phyloP scores from a whole-genome alignment of 2,113 vertebrate genomes.

The Uria aalge region DNA sequence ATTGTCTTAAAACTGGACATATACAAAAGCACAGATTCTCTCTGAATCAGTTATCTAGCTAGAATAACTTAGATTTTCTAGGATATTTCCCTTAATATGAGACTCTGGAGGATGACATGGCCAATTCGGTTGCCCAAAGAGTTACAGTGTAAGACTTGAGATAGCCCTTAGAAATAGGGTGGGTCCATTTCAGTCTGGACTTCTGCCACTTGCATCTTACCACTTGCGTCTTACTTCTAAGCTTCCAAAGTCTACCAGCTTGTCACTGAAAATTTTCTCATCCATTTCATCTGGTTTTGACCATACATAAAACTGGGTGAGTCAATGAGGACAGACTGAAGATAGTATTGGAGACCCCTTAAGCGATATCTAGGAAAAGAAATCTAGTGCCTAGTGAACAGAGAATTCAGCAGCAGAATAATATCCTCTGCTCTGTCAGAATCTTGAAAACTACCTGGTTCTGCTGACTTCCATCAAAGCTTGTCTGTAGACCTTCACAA shows the following conservation, averaged over 20 bases:
- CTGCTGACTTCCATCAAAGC: background rate
- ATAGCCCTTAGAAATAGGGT: background rate
- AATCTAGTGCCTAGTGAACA: background rate
- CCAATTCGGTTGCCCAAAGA: background rate
- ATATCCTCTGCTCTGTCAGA: background rate
- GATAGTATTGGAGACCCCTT: background rate
- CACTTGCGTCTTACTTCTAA: background rate
- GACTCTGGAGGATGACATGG: background rate
- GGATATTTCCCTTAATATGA: background rate
- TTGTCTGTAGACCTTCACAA: background rate
- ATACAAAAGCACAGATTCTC: background rate
- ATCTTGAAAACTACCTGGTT: background rate
- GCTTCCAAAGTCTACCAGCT: background rate
- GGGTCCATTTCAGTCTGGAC: background rate
- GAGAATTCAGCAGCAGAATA: background rate
- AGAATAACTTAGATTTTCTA: background rate
- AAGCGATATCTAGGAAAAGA: background rate
- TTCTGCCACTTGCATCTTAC: background rate
- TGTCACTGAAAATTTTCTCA: background rate
- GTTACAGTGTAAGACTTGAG: background rate
- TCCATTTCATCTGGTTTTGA: background rate
- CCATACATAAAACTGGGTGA: background rate
- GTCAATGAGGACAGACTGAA: background rate
- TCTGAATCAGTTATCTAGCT: background rate
- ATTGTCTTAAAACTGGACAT: background rate